These are phyloP conservation scores for Drosophila grimshawi DNA, from an alignment of 1,140 invertebrate species.

Conservation along the genomic window DNA sequence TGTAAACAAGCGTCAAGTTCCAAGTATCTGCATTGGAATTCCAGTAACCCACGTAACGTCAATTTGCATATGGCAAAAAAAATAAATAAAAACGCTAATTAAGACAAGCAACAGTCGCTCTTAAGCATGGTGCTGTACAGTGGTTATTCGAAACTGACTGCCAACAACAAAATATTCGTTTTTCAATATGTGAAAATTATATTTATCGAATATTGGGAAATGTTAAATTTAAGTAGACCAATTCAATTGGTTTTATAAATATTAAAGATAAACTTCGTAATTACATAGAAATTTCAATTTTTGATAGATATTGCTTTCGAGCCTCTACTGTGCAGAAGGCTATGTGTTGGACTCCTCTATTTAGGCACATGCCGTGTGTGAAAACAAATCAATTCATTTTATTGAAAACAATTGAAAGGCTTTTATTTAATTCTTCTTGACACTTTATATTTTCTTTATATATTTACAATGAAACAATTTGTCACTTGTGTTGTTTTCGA, in stretches of 20 bases:
- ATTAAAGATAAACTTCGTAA: no score
- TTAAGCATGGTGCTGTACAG: slow-evolving; percentile 11
- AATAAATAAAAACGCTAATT: slow-evolving; percentile 66
- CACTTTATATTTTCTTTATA: background rate
- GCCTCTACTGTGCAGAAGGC: background rate
- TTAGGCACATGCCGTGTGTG: slow-evolving; percentile 51
- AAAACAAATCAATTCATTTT: slow-evolving; percentile 79
- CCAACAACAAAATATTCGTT: background rate
- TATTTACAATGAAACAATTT: slow-evolving; percentile 18
- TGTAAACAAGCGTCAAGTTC: slow-evolving; percentile 49
- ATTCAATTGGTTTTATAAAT: no score
- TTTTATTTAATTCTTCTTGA: slow-evolving; percentile 30
- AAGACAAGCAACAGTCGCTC: slow-evolving; percentile 55
- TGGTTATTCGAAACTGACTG: background rate
- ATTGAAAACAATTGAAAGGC: slow-evolving; percentile 76
- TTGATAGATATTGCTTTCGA: background rate
- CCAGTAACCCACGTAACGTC: slow-evolving; percentile 73
- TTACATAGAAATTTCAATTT: background rate
- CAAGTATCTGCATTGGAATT: slow-evolving; percentile 56
- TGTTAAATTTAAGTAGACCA: background rate
- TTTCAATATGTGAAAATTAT: background rate
- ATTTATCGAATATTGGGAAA: no score
- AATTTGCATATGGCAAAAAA: slow-evolving; percentile 62
- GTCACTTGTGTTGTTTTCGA: slow-evolving; percentile 11
- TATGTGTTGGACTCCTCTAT: slow-evolving; percentile 18